Evolutionary conservation across 2,797 vertebrate genomes (phyloP), one percentile per base, ranked within the genome.

Genomic region (Melanotaenia nigrans): DNA sequence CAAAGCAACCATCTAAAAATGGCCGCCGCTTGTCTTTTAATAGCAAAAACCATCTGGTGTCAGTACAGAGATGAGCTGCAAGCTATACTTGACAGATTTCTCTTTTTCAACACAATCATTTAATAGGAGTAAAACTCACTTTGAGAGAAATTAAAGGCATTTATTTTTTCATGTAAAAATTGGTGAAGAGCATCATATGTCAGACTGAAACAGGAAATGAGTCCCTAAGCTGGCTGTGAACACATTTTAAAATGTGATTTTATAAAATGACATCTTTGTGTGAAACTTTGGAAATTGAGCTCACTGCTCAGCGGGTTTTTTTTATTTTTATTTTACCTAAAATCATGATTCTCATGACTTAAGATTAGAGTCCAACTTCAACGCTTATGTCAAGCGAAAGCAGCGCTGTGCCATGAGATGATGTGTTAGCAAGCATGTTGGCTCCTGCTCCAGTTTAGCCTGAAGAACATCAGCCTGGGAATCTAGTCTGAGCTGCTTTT

Each of bases 401-500:
- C 32, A 42, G 51, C 47, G 25, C 66, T 30, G 5, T 67, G 68
- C 78, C 73, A 38, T 71, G 57, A 22, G 64, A 47, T 14, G 57
- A 35, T 25, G 0, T 53, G 51, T 51, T 24, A 24, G 58, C 61
- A 60, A 2, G 74, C 61, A 13, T 20, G 33, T 9, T 22, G 55
- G 35, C 49, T 56, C 45, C 60, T n/a, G 38, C 65, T 72, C 59
- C 78, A 54, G 74, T 79, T 72, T 8, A 28, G 75, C 25, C 25
- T 28, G 25, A 2, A 28, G 28, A 28, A 28, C 28, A 28, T 28
- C 59, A n/a, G 33, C 74, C 70, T 71, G 80, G 73, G 80, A 75
- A 60, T 81, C 71, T 60, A 67, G 49, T 55, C 65, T 72, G 66
- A 10, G 75, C 74, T 76, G 79, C 78, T 73, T 33, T 62, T 60